phyloP scores from a whole-genome alignment of 2,888 invertebrate genomes.

The Tetragonula carbonaria region DNA sequence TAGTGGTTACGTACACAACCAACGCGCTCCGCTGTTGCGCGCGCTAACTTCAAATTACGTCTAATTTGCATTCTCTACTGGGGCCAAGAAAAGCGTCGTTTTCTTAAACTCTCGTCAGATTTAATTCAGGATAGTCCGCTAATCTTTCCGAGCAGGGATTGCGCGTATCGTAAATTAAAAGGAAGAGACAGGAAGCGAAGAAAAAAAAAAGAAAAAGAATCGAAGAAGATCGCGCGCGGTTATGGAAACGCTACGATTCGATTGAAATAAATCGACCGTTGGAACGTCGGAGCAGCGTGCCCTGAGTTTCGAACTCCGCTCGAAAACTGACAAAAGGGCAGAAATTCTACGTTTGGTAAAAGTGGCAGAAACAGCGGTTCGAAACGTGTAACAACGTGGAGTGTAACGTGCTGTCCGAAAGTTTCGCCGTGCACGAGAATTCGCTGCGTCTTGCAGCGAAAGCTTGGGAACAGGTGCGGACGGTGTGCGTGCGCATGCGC shows the following conservation, averaged over 20 bases:
- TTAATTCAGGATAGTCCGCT: constrained; percentile 42
- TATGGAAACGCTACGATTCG: not conserved
- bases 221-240: not conserved
- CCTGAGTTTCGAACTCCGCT: not conserved
- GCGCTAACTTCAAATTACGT: constrained; percentile 50
- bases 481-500: constrained; percentile 58
- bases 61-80: constrained; percentile 46
- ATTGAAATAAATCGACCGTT: not conserved
- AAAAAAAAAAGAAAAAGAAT: not conserved
- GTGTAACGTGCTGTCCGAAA: constrained; percentile 41
- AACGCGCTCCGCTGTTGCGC: constrained; percentile 19
- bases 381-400: constrained; percentile 28
- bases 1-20: not conserved
- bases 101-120: constrained; percentile 37
- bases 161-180: not conserved
- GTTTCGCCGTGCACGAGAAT: constrained; percentile 31
- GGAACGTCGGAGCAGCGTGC: not conserved
- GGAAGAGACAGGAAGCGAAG: too few relatives aligned
- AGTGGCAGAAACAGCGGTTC: constrained; percentile 39
- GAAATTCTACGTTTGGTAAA: not conserved
- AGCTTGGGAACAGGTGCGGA: constrained; percentile 10
- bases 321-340: too few relatives aligned
- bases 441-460: constrained; percentile 3
- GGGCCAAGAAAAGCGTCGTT: constrained; percentile 1
- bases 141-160: not conserved